phyloP scores from a whole-genome alignment of 2,888 invertebrate species.

The Drosophila nigricruria region DNA sequence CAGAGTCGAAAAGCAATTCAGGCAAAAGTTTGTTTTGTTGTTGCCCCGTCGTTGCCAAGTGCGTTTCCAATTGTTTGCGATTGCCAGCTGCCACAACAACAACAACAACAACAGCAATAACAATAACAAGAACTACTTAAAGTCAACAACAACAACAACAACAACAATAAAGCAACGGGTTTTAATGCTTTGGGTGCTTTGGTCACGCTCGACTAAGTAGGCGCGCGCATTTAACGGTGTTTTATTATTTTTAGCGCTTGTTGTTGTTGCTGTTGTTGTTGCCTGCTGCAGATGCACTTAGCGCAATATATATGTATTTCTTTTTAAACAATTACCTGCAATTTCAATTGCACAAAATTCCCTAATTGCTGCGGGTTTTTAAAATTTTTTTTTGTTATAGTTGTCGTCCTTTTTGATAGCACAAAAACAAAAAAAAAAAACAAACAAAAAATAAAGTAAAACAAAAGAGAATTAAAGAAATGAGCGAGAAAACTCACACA shows the following conservation, averaged over 20 bases:
- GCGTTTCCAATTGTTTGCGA: constrained; percentile 30
- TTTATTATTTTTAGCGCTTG: constrained; percentile 45
- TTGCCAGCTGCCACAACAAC: constrained; percentile 32
- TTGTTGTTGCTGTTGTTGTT: constrained; percentile 9
- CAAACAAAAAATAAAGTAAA: neutral
- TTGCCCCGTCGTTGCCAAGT: constrained; percentile 38
- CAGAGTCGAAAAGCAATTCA: neutral
- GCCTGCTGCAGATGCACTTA: constrained; percentile 25
- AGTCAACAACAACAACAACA: constrained; percentile 10
- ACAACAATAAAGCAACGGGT: constrained; percentile 8
- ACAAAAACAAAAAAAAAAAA: constrained; percentile 3
- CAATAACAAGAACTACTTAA: constrained; percentile 31
- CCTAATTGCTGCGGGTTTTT: constrained; percentile 20
- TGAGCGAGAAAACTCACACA: constrained; percentile 9
- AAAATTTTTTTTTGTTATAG: constrained; percentile 5
- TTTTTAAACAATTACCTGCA: constrained; percentile 37
- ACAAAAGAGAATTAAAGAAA: neutral
- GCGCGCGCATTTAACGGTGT: constrained; percentile 52
- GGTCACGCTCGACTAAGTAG: constrained; percentile 40
- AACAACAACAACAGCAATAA: constrained; percentile 8
- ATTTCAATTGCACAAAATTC: constrained; percentile 33
- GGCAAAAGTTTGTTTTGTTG: constrained; percentile 16
- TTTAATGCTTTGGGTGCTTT: constrained; percentile 38
- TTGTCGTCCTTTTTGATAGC: constrained; percentile 21
- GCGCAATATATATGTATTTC: constrained; percentile 22